Evolutionary conservation across 2,113 vertebrate genomes (phyloP).

Genomic region (Plecotus auritus): DNA sequence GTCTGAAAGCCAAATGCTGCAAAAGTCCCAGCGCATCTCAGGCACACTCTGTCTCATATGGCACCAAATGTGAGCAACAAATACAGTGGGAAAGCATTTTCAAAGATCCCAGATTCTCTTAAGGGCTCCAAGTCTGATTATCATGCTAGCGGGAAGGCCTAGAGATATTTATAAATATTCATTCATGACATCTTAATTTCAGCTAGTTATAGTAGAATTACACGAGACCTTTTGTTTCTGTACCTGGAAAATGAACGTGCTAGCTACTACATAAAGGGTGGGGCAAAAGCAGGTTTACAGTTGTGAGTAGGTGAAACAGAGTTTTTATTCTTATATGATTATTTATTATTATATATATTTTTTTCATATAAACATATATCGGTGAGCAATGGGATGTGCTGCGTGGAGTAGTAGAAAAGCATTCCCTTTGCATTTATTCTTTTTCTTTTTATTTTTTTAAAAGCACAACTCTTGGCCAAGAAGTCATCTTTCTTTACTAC

Average conservation of each 20-base stretch:
- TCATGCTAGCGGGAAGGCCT: not conserved
- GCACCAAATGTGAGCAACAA: not conserved
- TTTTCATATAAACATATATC: not conserved
- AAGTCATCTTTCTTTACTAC: not conserved
- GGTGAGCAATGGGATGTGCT: not conserved
- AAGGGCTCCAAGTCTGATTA: slow-evolving; percentile 15
- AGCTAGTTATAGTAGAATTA: not conserved
- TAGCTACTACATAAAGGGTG: not conserved
- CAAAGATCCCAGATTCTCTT: not conserved
- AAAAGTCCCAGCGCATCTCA: not conserved
- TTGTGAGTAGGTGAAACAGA: not conserved
- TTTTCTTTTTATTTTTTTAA: not conserved
- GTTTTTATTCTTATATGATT: not conserved
- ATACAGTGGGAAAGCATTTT: not conserved
- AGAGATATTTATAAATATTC: not conserved
- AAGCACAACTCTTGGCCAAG: not conserved
- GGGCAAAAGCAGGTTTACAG: not conserved
- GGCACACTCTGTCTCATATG: not conserved
- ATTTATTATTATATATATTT: not conserved
- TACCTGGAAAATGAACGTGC: not conserved
- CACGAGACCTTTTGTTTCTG: not conserved
- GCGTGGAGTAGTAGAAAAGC: not conserved
- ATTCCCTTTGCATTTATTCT: not conserved
- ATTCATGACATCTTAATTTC: not conserved
- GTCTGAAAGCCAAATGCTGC: not conserved